phyloP scores from a whole-genome alignment of 2,797 vertebrate species.

The Aphelocoma californica region DNA sequence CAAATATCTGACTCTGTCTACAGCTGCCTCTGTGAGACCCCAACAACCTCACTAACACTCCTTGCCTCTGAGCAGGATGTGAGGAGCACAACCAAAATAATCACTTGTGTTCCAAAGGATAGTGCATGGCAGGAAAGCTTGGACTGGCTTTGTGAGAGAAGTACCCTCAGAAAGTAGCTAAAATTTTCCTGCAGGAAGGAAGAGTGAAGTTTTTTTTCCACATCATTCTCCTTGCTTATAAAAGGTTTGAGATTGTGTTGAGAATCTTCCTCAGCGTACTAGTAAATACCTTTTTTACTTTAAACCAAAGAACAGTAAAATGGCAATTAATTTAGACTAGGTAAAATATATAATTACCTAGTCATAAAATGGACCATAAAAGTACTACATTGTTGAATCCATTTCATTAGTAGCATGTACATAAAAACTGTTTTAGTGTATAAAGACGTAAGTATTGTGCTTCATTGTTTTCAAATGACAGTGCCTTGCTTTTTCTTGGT shows the following conservation, averaged over 20 bases:
- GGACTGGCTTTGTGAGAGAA: not conserved
- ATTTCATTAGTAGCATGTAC: constrained; percentile 48
- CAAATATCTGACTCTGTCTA: not conserved
- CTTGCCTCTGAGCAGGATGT: not conserved
- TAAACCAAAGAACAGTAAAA: constrained; percentile 55
- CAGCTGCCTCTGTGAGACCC: not conserved
- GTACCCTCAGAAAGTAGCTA: constrained; percentile 35
- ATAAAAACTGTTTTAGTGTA: constrained; percentile 20
- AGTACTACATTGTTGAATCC: constrained; percentile 39
- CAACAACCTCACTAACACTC: not conserved
- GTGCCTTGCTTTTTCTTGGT: not conserved
- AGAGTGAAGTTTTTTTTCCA: constrained; percentile 19
- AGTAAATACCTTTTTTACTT: constrained; percentile 28
- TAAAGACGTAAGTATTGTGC: not conserved
- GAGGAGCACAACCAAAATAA: constrained; percentile 16
- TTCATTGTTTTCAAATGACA: constrained; percentile 7
- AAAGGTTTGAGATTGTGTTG: constrained; percentile 26
- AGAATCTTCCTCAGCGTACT: not conserved
- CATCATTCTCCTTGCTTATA: constrained; percentile 50
- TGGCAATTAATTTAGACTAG: constrained; percentile 56
- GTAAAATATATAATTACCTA: constrained; percentile 66
- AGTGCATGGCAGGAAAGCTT: not conserved
- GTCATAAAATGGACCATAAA: constrained; percentile 62
- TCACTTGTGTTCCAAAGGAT: constrained; percentile 37
- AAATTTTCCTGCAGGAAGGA: constrained; percentile 44